Conservation (phyloP, 64 coral and sea anemone genomes). For the Montipora foliosa region DNA sequence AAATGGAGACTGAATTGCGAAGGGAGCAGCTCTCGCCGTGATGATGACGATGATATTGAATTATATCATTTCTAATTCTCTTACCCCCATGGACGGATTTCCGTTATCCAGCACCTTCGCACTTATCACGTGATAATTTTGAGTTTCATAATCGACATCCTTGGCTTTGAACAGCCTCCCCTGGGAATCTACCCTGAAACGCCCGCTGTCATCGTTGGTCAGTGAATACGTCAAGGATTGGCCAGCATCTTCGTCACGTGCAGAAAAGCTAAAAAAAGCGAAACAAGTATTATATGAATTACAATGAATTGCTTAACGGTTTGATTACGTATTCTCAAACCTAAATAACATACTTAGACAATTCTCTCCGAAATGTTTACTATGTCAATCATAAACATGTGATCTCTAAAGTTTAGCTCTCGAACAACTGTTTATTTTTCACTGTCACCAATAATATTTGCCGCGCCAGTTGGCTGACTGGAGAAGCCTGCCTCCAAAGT, state of each 20-base stretch:
- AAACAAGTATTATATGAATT: not conserved
- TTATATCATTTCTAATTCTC: not conserved
- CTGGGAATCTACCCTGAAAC: slow-evolving; percentile 66
- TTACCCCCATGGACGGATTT: slow-evolving; percentile 70
- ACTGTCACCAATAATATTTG: no score
- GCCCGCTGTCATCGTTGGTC: slow-evolving; percentile 76
- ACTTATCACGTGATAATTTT: slow-evolving; percentile 63
- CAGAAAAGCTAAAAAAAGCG: slow-evolving; percentile 27
- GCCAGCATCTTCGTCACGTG: slow-evolving; percentile 67
- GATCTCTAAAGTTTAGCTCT: no score
- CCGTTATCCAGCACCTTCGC: slow-evolving; percentile 77
- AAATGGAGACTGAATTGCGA: no score
- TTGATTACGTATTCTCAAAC: no score
- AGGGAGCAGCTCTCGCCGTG: not conserved
- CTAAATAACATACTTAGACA: no score
- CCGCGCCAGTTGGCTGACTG: no score
- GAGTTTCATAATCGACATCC: slow-evolving; percentile 71
- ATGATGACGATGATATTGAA: no score
- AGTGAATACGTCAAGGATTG: slow-evolving; percentile 73
- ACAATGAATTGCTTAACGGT: no score
- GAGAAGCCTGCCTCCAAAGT: no score
- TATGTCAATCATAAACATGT: no score
- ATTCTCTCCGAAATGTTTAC: no score
- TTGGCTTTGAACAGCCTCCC: slow-evolving; percentile 77
- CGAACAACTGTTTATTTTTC: no score